Percentiles rank a stretch among this genome's conserved stretches.
These are phyloP conservation scores for Dynastes tityus DNA, from an alignment of 2,888 invertebrate genomes.

Conservation along the genomic window DNA sequence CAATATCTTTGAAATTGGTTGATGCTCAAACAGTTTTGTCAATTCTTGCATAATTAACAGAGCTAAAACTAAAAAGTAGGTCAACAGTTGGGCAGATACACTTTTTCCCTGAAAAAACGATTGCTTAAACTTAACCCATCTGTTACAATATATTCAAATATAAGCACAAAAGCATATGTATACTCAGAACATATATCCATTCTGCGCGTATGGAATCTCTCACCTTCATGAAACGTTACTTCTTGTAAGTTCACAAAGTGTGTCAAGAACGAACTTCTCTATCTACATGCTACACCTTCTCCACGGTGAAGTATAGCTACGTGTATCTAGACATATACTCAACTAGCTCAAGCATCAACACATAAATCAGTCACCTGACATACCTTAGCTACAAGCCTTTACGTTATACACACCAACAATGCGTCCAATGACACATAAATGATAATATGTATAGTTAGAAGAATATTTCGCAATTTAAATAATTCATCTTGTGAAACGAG, in stretches of 20 bases:
- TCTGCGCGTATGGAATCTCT: slow-evolving; percentile 12
- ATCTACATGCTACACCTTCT: slow-evolving; percentile 23
- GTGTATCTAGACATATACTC: neutral
- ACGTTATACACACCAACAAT: slow-evolving; percentile 18
- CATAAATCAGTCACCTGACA: slow-evolving; percentile 42
- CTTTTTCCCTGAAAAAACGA: no score
- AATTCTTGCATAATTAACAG: no score
- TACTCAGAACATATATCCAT: neutral
- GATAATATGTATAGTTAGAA: neutral
- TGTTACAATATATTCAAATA: no score
- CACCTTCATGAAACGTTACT: slow-evolving; percentile 22
- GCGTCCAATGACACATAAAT: slow-evolving; percentile 22
- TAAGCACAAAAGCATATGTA: no score
- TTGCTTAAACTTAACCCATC: no score
- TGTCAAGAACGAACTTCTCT: slow-evolving; percentile 36
- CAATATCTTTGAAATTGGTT: no score
- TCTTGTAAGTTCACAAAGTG: slow-evolving; percentile 41
- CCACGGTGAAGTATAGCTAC: neutral
- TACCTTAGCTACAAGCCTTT: slow-evolving; percentile 17
- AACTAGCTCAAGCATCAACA: slow-evolving; percentile 8
- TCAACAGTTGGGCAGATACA: no score
- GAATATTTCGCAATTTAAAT: slow-evolving; percentile 30
- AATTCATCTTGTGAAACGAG: slow-evolving; percentile 39
- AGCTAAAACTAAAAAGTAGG: no score
- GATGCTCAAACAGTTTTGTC: no score